phyloP scores from a whole-genome alignment of 2,113 vertebrate species.

The Dipodomys stephensi region DNA sequence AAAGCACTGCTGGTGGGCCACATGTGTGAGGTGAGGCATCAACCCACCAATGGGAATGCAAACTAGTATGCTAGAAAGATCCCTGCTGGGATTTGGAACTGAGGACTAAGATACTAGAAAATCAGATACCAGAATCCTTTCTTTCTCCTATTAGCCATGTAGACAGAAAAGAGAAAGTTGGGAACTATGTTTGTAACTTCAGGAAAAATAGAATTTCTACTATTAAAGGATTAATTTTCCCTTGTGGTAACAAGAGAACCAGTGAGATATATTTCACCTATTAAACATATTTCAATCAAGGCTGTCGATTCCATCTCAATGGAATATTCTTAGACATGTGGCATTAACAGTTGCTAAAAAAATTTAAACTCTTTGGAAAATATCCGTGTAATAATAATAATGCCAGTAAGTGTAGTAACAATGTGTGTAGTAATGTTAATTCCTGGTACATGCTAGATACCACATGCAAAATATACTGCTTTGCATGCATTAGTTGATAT shows the following conservation, averaged over 20 bases:
- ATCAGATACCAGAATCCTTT: background rate
- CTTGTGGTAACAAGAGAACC: background rate
- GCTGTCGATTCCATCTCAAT: background rate
- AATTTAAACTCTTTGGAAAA: background rate
- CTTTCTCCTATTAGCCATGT: background rate
- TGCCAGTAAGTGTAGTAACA: no score
- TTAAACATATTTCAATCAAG: background rate
- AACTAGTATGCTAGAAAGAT: background rate
- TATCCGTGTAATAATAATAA: background rate
- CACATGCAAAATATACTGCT: background rate
- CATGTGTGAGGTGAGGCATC: background rate
- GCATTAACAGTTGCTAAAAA: conserved; percentile 31
- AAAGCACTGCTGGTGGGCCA: background rate
- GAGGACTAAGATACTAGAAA: background rate
- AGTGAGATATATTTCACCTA: background rate
- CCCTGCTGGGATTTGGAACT: background rate
- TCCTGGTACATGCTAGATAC: background rate
- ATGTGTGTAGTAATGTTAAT: background rate
- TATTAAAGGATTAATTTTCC: background rate
- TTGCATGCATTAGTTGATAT: background rate
- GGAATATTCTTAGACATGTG: background rate
- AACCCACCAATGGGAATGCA: background rate
- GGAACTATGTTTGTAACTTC: background rate
- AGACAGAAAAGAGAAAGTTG: background rate
- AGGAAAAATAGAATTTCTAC: background rate